phyloP scores from a whole-genome alignment of 2,113 vertebrate genomes.

The Mus musculus region GRCm39 chr13:72178001-72178500 shows the following conservation, averaged over 20 bases:
- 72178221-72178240: constrained; percentile 90
- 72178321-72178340: constrained; percentile 87
- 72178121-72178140: not conserved
- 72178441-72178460: constrained; percentile 77
- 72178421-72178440: constrained; percentile 81
- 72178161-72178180: constrained; percentile 69
- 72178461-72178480: constrained; percentile 81
- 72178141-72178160: constrained; percentile 46
- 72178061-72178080: too few species aligned
- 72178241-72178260: constrained; percentile 86
- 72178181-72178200: constrained; percentile 78
- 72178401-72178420: constrained; percentile 76
- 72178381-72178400: constrained; percentile 86
- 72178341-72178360: constrained; percentile 79
- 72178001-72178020: not conserved
- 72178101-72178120: not conserved
- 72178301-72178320: constrained; percentile 88
- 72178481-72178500: constrained; percentile 14
- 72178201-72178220: constrained; percentile 81
- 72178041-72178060: not conserved
- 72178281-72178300: constrained; percentile 83
- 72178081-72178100: not conserved
- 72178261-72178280: constrained; percentile 86
- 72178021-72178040: not conserved
- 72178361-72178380: constrained; percentile 72